These are phyloP conservation scores for Telmatochromis sp. DNA, from an alignment of 2,113 vertebrate species.

Conservation along the genomic window DNA sequence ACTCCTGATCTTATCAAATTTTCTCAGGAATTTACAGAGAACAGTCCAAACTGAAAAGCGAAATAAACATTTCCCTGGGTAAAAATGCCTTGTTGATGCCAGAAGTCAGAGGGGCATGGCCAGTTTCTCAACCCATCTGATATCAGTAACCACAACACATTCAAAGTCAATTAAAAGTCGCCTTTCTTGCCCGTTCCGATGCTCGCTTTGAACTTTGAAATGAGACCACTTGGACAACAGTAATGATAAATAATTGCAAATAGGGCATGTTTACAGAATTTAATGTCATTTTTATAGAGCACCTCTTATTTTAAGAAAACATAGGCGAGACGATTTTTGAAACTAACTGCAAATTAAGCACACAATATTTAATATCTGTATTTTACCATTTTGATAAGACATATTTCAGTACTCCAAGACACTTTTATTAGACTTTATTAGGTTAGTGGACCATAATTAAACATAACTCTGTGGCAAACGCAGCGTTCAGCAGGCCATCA, in stretches of 20 bases:
- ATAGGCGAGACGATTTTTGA: neutral
- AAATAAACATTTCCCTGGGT: neutral
- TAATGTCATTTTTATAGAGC: neutral
- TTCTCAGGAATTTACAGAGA: neutral
- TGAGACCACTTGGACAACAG: neutral
- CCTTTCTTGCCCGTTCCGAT: neutral
- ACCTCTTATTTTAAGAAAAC: neutral
- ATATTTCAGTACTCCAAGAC: neutral
- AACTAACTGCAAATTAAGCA: neutral
- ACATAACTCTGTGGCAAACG: neutral
- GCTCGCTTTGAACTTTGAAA: neutral
- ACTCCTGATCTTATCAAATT: neutral
- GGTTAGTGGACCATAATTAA: neutral
- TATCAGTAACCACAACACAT: neutral
- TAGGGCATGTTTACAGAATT: neutral
- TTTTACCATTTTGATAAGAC: neutral
- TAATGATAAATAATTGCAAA: neutral
- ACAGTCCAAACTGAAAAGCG: neutral
- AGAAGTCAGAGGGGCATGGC: neutral
- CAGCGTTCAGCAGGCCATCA: neutral
- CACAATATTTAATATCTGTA: neutral
- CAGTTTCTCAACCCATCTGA: neutral
- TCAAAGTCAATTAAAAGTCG: neutral
- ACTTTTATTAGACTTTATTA: neutral
- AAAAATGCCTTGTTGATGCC: neutral